A percentile compares a stretch with the other conserved stretches of the same genome.
Conservation (phyloP, 2,888 invertebrate genomes). For the Drosophila atripex region DNA sequence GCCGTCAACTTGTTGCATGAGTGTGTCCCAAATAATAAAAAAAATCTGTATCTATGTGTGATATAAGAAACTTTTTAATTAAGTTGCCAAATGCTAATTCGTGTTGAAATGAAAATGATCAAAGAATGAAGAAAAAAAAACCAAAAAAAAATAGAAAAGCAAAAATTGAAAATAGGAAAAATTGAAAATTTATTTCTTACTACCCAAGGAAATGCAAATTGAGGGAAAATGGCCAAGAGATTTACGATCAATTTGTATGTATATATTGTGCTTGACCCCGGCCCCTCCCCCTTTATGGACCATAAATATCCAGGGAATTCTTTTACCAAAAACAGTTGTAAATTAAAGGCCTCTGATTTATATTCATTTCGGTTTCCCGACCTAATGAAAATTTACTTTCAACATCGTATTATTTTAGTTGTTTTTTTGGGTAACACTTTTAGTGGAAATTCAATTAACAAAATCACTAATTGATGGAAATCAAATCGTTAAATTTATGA, state of each 20-base stretch:
- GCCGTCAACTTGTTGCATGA: slow-evolving; percentile 77
- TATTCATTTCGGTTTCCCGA: background rate
- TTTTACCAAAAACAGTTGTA: slow-evolving; percentile 41
- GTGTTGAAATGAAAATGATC: slow-evolving; percentile 53
- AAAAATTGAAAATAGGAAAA: slow-evolving; percentile 5
- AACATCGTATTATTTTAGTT: slow-evolving; percentile 25
- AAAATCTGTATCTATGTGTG: background rate
- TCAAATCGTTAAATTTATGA: slow-evolving; percentile 5
- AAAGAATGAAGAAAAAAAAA: slow-evolving; percentile 13
- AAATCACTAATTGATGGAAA: slow-evolving; percentile 14
- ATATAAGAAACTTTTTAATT: slow-evolving; percentile 38
- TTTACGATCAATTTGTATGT: slow-evolving; percentile 64
- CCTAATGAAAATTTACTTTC: slow-evolving; percentile 34
- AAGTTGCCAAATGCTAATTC: slow-evolving; percentile 55
- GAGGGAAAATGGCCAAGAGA: slow-evolving; percentile 47
- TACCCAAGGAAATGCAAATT: slow-evolving; percentile 7
- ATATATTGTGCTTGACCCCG: background rate
- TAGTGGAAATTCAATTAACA: slow-evolving; percentile 27
- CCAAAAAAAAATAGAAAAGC: background rate
- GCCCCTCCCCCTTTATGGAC: slow-evolving; percentile 6
- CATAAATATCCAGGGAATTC: slow-evolving; percentile 30
- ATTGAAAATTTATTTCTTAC: slow-evolving; percentile 24
- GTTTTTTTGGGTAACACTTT: slow-evolving; percentile 6
- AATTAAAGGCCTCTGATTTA: slow-evolving; percentile 39
- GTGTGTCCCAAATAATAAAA: slow-evolving; percentile 11